Conservation (phyloP, 1,140 invertebrate genomes). For the Wasmannia auropunctata region DNA sequence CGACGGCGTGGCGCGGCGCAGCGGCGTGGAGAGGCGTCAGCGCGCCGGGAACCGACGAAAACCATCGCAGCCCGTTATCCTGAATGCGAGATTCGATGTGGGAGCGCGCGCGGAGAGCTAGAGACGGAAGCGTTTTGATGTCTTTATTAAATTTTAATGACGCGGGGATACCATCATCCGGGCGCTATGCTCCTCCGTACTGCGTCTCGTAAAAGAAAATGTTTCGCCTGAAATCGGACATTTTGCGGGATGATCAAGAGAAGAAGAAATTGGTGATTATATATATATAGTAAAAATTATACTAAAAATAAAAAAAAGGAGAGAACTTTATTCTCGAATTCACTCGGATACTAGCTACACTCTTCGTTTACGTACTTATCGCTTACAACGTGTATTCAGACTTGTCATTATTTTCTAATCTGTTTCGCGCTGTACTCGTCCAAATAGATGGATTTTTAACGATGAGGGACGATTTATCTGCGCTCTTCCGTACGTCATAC, state of each 20-base stretch:
- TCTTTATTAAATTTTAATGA: constrained; percentile 67
- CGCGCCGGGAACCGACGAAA: constrained; percentile 3
- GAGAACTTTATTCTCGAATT: neutral
- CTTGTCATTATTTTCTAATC: neutral
- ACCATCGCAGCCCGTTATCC: constrained; percentile 31
- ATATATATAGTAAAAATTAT: too few relatives aligned
- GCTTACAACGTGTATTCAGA: neutral
- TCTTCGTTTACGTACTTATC: neutral
- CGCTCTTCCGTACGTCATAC: neutral
- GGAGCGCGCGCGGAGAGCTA: neutral
- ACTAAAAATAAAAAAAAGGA: neutral
- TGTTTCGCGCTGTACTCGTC: neutral
- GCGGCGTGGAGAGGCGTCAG: neutral
- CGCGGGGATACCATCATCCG: constrained; percentile 23
- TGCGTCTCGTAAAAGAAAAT: constrained; percentile 50
- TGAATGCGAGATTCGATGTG: constrained; percentile 36
- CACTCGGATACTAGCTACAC: neutral
- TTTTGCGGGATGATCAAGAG: neutral
- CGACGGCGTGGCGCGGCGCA: too few relatives aligned
- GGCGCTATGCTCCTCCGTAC: neutral
- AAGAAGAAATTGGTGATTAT: too few relatives aligned
- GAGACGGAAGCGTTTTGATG: constrained; percentile 12
- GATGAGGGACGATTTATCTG: neutral
- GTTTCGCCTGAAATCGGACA: neutral
- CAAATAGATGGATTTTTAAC: neutral